Base-by-base conservation (phyloP, 2,888 invertebrate species). In the Sinotaia quadrata region DNA sequence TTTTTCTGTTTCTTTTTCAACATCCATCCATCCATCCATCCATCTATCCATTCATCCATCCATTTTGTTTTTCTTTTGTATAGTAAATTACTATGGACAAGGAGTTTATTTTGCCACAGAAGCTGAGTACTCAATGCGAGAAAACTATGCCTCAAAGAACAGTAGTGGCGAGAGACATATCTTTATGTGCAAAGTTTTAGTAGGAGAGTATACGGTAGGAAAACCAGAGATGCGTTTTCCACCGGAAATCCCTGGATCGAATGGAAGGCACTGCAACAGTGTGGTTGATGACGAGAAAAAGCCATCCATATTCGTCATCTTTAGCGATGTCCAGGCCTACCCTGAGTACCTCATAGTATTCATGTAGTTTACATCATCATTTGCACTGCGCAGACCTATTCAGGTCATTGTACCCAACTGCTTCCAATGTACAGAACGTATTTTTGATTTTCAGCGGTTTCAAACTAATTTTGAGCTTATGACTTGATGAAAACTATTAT, bases 171-270 rank as follows among this genome's bases (percentile, higher is more conserved):
- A 54, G 21, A 54, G 65, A 31, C 29, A 56, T 56, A 65, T 65
- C 34, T 65, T 65, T 56, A 5, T 65, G 65, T 65, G 65, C 65
- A 37, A n/a, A 12, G 65, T 56, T 4, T 56, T 65, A 29, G 65
- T 65, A 4, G 65, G 65, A 3, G 27, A 65, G 33, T 56, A 33
- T 18, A 29, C 12, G 7, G 15, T 24, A 21, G 65, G 65, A 15
- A 12, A 31, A 41, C 7, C 36, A 24, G n/a, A 15, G 24, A 65
- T 65, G 65, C 65, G 65, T 4, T 34, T 27, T 4, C 65, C 65
- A 21, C 65, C 65, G 24, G 41, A 41, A 24, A 56, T 54, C 10
- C 15, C 65, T 5, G 18, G 15, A 4, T 10, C 47, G 2, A 47
- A 52, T 8, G 27, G 15, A 2, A 4, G 12, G 21, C 56, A 29